These are phyloP conservation scores for Brachymystax lenok DNA, from an alignment of 2,797 vertebrate genomes.

Conservation along the genomic window DNA sequence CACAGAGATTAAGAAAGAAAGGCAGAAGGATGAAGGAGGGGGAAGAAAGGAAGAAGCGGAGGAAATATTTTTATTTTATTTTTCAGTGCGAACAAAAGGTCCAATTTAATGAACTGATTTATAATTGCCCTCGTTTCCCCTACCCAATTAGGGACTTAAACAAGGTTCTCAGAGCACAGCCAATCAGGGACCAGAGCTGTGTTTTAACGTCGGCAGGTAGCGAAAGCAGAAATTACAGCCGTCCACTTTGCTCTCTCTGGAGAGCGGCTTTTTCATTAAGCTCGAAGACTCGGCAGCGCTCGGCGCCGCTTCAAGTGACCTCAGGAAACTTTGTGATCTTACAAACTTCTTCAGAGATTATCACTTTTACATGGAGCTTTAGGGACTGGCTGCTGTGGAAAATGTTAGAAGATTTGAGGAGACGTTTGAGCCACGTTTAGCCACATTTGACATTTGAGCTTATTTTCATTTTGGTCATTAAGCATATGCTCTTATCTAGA, in stretches of 20 bases:
- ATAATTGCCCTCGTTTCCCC: constrained; percentile 68
- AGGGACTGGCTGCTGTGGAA: background rate
- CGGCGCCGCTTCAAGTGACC: constrained; percentile 41
- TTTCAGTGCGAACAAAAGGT: constrained; percentile 66
- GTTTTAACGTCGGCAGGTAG: constrained; percentile 57
- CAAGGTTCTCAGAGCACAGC: constrained; percentile 49
- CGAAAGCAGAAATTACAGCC: constrained; percentile 57
- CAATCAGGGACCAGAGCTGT: constrained; percentile 42
- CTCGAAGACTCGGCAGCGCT: constrained; percentile 49
- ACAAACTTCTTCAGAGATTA: background rate
- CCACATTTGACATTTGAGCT: background rate
- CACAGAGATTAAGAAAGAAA: constrained; percentile 32
- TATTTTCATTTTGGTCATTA: background rate
- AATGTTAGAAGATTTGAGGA: background rate
- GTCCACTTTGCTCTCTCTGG: constrained; percentile 43
- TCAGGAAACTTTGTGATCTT: constrained; percentile 36
- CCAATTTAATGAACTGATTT: constrained; percentile 73
- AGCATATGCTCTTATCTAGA: background rate
- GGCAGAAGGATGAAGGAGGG: background rate
- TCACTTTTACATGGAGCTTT: background rate
- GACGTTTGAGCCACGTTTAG: background rate
- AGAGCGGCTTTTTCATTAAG: constrained; percentile 65
- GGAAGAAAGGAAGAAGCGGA: background rate
- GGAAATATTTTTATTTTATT: constrained; percentile 25
- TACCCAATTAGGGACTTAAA: constrained; percentile 67